Evolutionary conservation across 2,888 invertebrate species (phyloP).

Genomic region (Apocheima hispidaria): DNA sequence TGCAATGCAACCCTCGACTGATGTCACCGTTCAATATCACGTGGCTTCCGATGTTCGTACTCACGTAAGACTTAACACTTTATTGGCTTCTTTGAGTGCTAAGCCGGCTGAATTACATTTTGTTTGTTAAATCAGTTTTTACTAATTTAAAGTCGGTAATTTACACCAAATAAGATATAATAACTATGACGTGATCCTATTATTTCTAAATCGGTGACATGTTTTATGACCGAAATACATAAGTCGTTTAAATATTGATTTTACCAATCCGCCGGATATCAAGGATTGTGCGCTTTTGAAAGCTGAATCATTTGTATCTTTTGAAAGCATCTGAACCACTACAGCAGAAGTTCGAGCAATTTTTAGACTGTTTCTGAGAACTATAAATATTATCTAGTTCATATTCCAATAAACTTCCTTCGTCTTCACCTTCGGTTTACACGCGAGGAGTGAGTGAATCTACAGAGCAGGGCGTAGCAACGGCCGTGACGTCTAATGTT

Average conservation of each 20-base stretch:
- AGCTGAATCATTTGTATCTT: slow-evolving; percentile 43
- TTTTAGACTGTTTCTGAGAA: slow-evolving; percentile 74
- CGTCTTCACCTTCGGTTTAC: slow-evolving; percentile 72
- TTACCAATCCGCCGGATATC: slow-evolving; percentile 49
- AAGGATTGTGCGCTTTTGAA: slow-evolving; percentile 44
- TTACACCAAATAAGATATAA: background rate
- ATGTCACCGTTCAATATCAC: slow-evolving; percentile 36
- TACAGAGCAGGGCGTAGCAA: slow-evolving; percentile 70
- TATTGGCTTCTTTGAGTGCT: slow-evolving; percentile 27
- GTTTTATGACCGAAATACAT: slow-evolving; percentile 48
- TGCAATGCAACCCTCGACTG: slow-evolving; percentile 32
- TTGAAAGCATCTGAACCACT: slow-evolving; percentile 48
- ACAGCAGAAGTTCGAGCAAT: slow-evolving; percentile 67
- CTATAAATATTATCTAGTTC: slow-evolving; percentile 79
- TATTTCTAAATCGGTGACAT: slow-evolving; percentile 34
- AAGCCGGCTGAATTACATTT: slow-evolving; percentile 6
- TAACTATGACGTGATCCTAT: background rate
- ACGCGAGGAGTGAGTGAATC: slow-evolving; percentile 70
- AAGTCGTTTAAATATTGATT: slow-evolving; percentile 49
- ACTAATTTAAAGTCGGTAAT: slow-evolving; percentile 4
- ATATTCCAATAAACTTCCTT: slow-evolving; percentile 78
- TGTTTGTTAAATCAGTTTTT: slow-evolving; percentile 14
- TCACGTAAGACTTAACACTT: slow-evolving; percentile 17
- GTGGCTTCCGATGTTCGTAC: slow-evolving; percentile 15
- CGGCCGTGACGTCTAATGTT: slow-evolving; percentile 73